These are phyloP conservation scores for Trissolcus japonicus DNA, from an alignment of 2,888 invertebrate species.

Conservation along the genomic window DNA sequence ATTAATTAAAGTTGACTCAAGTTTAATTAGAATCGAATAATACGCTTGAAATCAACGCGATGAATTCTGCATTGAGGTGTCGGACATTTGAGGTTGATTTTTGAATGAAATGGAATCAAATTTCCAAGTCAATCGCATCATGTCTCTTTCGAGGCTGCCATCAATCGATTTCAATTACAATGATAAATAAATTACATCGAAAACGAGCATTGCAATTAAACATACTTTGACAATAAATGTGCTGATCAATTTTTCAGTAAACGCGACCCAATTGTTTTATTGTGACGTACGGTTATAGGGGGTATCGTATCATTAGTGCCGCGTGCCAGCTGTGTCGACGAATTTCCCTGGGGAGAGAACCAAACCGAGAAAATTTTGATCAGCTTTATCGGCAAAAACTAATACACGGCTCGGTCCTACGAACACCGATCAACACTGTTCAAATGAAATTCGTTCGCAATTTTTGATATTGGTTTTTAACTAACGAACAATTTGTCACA, in stretches of 20 bases:
- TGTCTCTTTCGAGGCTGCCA: too few species aligned
- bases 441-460: slow-evolving; percentile 18
- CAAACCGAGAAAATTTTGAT: slow-evolving; percentile 34
- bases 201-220: slow-evolving; percentile 2
- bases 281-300: slow-evolving; percentile 11
- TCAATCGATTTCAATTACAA: too few species aligned
- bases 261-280: slow-evolving; percentile 37
- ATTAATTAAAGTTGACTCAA: too few species aligned
- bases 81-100: too few species aligned
- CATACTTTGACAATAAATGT: slow-evolving; percentile 1
- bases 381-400: slow-evolving; percentile 32
- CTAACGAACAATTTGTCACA: slow-evolving; percentile 4
- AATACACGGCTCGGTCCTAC: slow-evolving; percentile 10
- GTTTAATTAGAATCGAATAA: too few species aligned
- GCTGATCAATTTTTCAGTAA: slow-evolving; percentile 18
- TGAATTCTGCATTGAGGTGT: too few species aligned
- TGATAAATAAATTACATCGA: neutral
- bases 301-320: slow-evolving; percentile 20
- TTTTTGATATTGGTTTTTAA: slow-evolving; percentile 1
- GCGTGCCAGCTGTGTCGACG: slow-evolving; percentile 18
- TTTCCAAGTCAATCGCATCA: too few species aligned
- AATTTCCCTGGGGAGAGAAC: slow-evolving; percentile 37
- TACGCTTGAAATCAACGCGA: too few species aligned
- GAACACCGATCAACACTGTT: slow-evolving; percentile 11
- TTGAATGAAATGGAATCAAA: too few species aligned